Percentiles rank a stretch among this genome's conserved stretches.
phyloP scores from a whole-genome alignment of 2,113 vertebrate species.

The Cryptotis parvus region DNA sequence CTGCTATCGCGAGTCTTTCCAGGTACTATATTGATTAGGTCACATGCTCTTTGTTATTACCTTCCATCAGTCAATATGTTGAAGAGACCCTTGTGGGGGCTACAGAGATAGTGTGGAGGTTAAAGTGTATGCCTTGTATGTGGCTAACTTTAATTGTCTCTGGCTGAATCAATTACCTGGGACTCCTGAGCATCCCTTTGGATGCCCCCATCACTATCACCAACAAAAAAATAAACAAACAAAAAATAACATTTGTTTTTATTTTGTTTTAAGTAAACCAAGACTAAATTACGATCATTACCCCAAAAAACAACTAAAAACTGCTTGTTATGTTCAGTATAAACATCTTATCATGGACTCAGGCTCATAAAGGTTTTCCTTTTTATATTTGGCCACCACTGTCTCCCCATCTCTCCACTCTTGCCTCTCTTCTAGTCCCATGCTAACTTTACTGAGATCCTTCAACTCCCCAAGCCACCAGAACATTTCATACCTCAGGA shows the following conservation, averaged over 20 bases:
- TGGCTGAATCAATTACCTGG: too few species aligned
- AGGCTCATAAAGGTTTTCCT: not conserved
- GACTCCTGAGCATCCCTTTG: too few species aligned
- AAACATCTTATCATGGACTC: not conserved
- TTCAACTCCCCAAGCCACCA: not conserved
- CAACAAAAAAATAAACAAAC: too few species aligned
- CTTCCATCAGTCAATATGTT: too few species aligned
- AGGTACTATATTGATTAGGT: too few species aligned
- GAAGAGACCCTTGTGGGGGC: too few species aligned
- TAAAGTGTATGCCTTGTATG: too few species aligned
- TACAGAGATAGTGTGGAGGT: too few species aligned
- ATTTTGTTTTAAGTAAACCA: constrained; percentile 23
- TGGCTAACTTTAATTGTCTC: too few species aligned
- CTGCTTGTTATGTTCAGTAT: not conserved
- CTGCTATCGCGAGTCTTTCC: too few species aligned
- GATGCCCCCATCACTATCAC: too few species aligned
- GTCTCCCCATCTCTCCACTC: not conserved
- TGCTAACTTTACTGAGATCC: not conserved
- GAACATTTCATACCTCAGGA: not conserved
- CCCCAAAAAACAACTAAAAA: not conserved
- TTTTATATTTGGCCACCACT: not conserved
- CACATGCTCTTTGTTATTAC: too few species aligned
- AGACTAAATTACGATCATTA: not conserved
- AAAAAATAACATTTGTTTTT: not conserved
- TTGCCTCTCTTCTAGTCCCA: not conserved